Evolutionary conservation across 92 coral and sea anemone species (phyloP), one percentile per base, ranked within the genome.

Genomic region (Phenganax stokvisi): DNA sequence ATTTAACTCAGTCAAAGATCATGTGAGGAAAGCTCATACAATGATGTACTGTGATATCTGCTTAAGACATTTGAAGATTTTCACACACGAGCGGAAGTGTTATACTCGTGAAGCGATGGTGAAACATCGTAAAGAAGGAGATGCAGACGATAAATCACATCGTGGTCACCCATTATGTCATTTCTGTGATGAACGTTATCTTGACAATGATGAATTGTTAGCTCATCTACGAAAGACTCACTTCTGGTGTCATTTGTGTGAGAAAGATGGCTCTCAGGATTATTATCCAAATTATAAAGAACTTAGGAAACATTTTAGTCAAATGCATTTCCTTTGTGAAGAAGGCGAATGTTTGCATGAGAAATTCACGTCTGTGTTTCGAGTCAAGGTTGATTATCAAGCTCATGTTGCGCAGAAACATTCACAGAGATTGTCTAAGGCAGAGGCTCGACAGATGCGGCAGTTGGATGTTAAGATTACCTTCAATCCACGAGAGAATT

Each of bases 181-280:
- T 62, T 96, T 96, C 77, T 96, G 99, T 83, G 97, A 92, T 51
- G 80, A 89, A 10, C 92, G 97, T 16, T 92, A 83, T 72, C 89
- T 96, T 25, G 99, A 96, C 80, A 91, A 90, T 80, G 99, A 96
- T 71, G 97, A 92, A 51, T 87, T 96, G 51, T 92, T 92, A 81
- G 64, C 81, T 17, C 99, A 96, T 74, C 81, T 96, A 17, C 96
- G 99, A 9, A 92, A 87, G 83, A 87, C 90, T 83, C 99, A 96
- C 77, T 96, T 92, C 71, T 92, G 97, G 89, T 96, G 99, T 83
- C 99, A 96, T 71, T 83, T 96, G 60, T 96, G 99, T 82, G 99
- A 96, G 66, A 89, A 88, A 69, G 90, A 90, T 83, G 99, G 99
- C 16, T 76, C 84, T 60, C 99, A 96, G 77, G 89, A 89, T 54